Conservation (phyloP, 1,140 invertebrate genomes). For the Holcopasites calliopsidis region DNA sequence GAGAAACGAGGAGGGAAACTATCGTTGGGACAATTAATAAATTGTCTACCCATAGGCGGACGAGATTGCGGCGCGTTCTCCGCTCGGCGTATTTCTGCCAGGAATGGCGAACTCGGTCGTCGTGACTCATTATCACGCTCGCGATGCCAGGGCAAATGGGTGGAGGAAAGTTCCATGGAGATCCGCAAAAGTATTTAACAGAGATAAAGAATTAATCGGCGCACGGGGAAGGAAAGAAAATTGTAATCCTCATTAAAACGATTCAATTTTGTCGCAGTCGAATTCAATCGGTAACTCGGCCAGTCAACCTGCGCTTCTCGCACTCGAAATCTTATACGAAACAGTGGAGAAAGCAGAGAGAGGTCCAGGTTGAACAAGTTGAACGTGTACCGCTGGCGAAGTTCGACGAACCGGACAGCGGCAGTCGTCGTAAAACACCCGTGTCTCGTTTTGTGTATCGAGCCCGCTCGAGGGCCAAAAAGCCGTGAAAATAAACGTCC, state of each 20-base stretch:
- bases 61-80: slow-evolving; percentile 22
- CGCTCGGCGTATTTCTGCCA: slow-evolving; percentile 33
- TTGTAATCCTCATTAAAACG: neutral
- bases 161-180: slow-evolving; percentile 44
- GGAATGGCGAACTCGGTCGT: slow-evolving; percentile 66
- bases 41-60: slow-evolving; percentile 61
- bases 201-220: too few relatives aligned
- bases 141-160: slow-evolving; percentile 4
- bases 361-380: slow-evolving; percentile 39
- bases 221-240: too few relatives aligned
- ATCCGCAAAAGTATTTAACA: too few relatives aligned
- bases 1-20: slow-evolving; percentile 10
- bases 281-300: neutral
- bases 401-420: slow-evolving; percentile 42
- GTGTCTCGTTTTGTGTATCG: slow-evolving; percentile 39
- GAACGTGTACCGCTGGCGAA: neutral
- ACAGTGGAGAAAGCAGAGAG: slow-evolving; percentile 39
- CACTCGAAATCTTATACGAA: slow-evolving; percentile 31
- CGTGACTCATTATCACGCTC: slow-evolving; percentile 56
- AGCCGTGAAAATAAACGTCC: slow-evolving; percentile 61
- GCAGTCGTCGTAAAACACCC: slow-evolving; percentile 44
- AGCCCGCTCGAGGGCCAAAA: slow-evolving; percentile 7
- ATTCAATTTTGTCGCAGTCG: neutral
- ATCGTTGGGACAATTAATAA: slow-evolving; percentile 67
- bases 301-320: neutral